Evolutionary conservation across 2,888 invertebrate species (phyloP), one percentile per base, ranked within the genome.

Genomic region (Cantharis lateralis): DNA sequence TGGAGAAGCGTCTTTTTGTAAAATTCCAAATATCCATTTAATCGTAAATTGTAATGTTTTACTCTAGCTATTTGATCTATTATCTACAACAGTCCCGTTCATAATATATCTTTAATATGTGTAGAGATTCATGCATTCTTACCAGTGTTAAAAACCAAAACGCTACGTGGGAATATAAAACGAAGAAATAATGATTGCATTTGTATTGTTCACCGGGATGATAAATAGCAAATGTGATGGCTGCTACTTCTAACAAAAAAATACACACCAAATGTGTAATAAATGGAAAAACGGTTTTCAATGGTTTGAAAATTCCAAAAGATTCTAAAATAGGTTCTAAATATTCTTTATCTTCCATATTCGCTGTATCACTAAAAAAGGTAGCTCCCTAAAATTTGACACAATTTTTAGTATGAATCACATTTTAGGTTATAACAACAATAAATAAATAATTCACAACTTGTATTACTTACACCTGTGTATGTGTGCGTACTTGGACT

Each of bases 11-110:
- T 92, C 10, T 91, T 89, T 76, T 92, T 91, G 85, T 93, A 92
- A 84, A 93, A 93, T 71, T 93, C 93, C 76, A 93, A 89, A 83
- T 93, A 93, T 2, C 94, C 93, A 83, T 91, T 90, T 78, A 93
- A 88, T 75, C 93, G 89, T 62, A 93, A 85, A 78, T 89, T 88
- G 78, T 92, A 91, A 83, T 94, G 94, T 82, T 89, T 90, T 32
- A 87, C 87, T 84, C 91, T 91, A 0, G 91, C 87, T 70, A 91
- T 84, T 83, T 91, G 90, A 87, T 93, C 91, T 75, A 91, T 86
- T 20, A 91, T 81, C 92, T 92, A 82, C 3, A 62, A 24, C 24
- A 76, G 11, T n/a, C 69, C 3, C 4, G 2, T 63, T 61, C 32
- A 15, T 62, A 32, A 20, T 62, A 48, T 5, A 70, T 28, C 10